phyloP scores from a whole-genome alignment of 2,113 vertebrate genomes.

The Nyctibius bracteatus region DNA sequence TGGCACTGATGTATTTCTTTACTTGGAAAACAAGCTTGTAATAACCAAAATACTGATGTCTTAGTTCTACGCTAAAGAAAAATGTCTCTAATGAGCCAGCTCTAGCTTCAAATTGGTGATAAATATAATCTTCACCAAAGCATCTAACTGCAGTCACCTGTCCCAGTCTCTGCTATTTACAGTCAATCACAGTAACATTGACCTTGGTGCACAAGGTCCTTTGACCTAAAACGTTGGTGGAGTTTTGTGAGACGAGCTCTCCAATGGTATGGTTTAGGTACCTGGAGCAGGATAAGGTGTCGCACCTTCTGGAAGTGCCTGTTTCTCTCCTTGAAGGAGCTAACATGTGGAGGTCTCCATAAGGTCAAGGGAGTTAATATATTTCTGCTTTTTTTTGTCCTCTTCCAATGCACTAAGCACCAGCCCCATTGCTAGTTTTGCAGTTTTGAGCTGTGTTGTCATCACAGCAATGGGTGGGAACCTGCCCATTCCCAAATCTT shows the following conservation, averaged over 20 bases:
- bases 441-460: neutral
- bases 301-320: neutral
- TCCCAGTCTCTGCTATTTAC: neutral
- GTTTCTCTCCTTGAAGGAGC: neutral
- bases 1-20: neutral
- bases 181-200: neutral
- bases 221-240: neutral
- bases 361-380: neutral
- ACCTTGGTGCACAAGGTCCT: neutral
- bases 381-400: neutral
- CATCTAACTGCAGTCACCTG: neutral
- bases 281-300: neutral
- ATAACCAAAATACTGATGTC: neutral
- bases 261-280: neutral
- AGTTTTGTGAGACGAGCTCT: neutral
- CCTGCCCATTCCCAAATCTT: neutral
- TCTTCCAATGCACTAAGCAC: neutral
- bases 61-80: neutral
- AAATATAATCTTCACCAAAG: neutral
- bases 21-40: neutral
- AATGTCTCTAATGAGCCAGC: neutral
- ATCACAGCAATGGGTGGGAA: fast-evolving
- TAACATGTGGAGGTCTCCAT: neutral
- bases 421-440: neutral
- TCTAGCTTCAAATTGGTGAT: neutral